Evolutionary conservation across 1,140 invertebrate genomes (phyloP), one percentile per base, ranked within the genome.

Genomic region (Brachionus rotundiformis): DNA sequence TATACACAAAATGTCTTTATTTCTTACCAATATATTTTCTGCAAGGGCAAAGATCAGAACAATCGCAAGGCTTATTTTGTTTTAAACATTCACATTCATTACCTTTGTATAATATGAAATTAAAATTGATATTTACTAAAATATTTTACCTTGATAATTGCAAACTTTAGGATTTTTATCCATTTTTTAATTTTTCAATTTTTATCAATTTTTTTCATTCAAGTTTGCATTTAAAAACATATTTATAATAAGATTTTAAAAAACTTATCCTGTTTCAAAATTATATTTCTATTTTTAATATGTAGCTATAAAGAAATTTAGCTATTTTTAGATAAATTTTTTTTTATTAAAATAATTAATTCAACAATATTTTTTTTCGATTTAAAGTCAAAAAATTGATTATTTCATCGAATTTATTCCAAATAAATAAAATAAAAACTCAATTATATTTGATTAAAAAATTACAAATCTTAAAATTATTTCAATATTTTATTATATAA

Each of bases 11-110:
- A 44, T 13, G 23, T 73, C 2, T 8, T 27, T 10, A 41, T 44
- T 6, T 16, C 7, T 16, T 44, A 44, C 39, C 68, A n/a, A 25
- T 73, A 13, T n/a, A 25, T 73, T 73, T 73, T 73, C 68, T 73
- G 16, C 68, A 73, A 5, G 33, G 68, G 44, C 68, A 73, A 41
- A 44, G 36, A 44, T 25, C 36, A 1, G 68, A 44, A 27, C 68
- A 73, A 41, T 73, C 23, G n/a, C 68, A 73, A 44, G 23, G 36
- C 8, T 13, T 41, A n/a, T 73, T 73, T 73, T 73, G 68, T 27
- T 44, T 73, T 27, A 73, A 8, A 13, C 68, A 73, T 3, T 41
- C 19, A 13, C 68, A 73, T 73, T 47, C 16, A 44, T 41, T 13
- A 41, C 39, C 68, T 73, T 41, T 73, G n/a, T n/a, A n/a, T n/a